A percentile compares a stretch with the other conserved stretches of the same genome.
phyloP scores from a whole-genome alignment of 2,888 invertebrate species.

The Scaptomyza flava region DNA sequence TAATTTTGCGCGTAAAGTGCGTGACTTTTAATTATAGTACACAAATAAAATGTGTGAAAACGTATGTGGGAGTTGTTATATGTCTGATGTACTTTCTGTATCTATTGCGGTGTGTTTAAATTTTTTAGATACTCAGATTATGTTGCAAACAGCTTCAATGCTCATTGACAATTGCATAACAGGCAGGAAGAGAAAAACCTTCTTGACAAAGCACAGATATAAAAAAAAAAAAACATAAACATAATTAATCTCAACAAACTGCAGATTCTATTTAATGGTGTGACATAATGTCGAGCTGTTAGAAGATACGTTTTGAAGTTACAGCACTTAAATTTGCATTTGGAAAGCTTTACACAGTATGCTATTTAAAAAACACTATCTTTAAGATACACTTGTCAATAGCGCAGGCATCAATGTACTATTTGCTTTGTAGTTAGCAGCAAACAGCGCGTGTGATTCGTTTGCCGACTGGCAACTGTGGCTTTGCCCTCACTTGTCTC shows the following conservation, averaged over 20 bases:
- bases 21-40: conserved; percentile 72
- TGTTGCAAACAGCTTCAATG: conserved; percentile 9
- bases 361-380: conserved; percentile 16
- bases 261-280: neutral
- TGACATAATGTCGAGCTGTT: neutral
- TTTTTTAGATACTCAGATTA: conserved; percentile 6
- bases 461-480: conserved; percentile 17
- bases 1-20: conserved; percentile 65
- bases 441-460: conserved; percentile 52
- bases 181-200: too few species aligned
- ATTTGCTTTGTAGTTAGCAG: conserved; percentile 59
- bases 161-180: neutral
- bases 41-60: conserved; percentile 60
- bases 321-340: conserved; percentile 1
- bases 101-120: conserved; percentile 7
- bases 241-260: neutral
- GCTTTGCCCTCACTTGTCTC: conserved; percentile 66
- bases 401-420: conserved; percentile 21
- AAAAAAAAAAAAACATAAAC: too few species aligned
- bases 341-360: neutral
- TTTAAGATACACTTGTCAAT: conserved; percentile 51
- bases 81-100: neutral
- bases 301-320: neutral
- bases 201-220: too few species aligned
- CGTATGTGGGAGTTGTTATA: conserved; percentile 33